A percentile compares a stretch with the other conserved stretches of the same genome.
Conservation (phyloP, 2,888 invertebrate genomes). For the Nematopogon swammerdamellus region DNA sequence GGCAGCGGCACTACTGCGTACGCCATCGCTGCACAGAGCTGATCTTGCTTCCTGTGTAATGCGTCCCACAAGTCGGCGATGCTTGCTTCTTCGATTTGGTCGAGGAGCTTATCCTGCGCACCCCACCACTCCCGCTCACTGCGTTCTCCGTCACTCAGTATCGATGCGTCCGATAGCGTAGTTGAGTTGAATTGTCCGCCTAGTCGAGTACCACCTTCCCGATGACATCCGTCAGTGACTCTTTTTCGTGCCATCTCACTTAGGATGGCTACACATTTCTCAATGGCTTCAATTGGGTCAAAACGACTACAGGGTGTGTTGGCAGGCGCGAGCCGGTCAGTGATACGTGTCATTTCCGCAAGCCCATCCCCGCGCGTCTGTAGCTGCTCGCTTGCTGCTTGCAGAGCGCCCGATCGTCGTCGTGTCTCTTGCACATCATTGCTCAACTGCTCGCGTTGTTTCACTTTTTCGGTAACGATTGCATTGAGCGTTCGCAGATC, state of each 20-base stretch:
- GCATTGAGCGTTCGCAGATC: neutral
- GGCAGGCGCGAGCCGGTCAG: neutral
- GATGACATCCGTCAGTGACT: no score
- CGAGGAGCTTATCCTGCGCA: neutral
- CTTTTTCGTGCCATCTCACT: neutral
- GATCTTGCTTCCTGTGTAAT: neutral
- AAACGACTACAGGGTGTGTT: neutral
- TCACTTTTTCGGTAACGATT: neutral
- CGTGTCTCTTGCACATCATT: neutral
- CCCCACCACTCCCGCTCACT: neutral
- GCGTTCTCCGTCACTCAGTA: neutral
- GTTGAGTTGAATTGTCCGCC: neutral
- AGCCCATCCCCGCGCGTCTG: neutral
- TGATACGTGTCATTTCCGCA: neutral
- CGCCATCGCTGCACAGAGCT: neutral
- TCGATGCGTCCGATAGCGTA: neutral
- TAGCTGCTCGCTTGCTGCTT: neutral
- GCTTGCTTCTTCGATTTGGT: neutral
- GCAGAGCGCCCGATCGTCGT: neutral
- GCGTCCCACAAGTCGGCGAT: neutral
- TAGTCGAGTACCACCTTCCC: no score
- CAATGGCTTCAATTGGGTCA: neutral
- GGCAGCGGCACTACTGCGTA: neutral
- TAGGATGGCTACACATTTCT: neutral
- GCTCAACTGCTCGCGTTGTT: neutral